Evolutionary conservation across 2,797 vertebrate species (phyloP).

Genomic region (Sebastiscus tertius): DNA sequence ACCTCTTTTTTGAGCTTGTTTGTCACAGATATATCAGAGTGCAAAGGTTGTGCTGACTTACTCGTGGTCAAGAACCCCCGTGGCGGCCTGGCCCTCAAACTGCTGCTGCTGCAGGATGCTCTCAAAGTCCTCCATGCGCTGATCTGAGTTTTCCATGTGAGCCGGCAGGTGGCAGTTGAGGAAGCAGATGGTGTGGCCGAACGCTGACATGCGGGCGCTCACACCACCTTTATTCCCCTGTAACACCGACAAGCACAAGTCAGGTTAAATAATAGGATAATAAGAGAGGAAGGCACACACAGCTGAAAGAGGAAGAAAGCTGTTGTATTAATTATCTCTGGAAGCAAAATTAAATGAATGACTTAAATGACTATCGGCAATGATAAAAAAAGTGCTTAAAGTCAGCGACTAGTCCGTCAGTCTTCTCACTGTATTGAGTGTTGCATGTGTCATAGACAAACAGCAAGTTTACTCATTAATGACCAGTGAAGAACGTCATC

Average conservation of each 20-base stretch:
- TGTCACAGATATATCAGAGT: not conserved
- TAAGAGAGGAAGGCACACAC: not conserved
- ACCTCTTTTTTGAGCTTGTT: too few species aligned
- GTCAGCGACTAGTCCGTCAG: not conserved
- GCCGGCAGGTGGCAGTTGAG: constrained; percentile 98
- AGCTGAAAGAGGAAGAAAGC: constrained; percentile 4
- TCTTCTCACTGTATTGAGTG: not conserved
- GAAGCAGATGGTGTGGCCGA: constrained; percentile 96
- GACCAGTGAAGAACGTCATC: constrained; percentile 20
- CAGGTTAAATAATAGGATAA: not conserved
- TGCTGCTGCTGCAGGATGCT: constrained; percentile 97
- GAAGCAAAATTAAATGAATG: not conserved
- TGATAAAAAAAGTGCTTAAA: not conserved
- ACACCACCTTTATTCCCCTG: constrained; percentile 98
- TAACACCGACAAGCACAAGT: not conserved
- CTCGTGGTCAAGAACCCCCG: constrained; percentile 95
- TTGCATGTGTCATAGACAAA: constrained; percentile 24
- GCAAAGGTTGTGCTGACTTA: constrained; percentile 65
- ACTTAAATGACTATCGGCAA: not conserved
- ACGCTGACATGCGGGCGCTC: constrained; percentile 90
- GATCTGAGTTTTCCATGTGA: constrained; percentile 96
- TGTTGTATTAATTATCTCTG: not conserved
- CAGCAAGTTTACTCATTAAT: constrained; percentile 48
- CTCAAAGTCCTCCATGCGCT: constrained; percentile 97
- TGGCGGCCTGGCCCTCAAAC: constrained; percentile 90